A percentile compares a stretch with the other conserved stretches of the same genome.
Conservation (phyloP, 1,140 invertebrate species). For the Mizuhopecten yessoensis region DNA sequence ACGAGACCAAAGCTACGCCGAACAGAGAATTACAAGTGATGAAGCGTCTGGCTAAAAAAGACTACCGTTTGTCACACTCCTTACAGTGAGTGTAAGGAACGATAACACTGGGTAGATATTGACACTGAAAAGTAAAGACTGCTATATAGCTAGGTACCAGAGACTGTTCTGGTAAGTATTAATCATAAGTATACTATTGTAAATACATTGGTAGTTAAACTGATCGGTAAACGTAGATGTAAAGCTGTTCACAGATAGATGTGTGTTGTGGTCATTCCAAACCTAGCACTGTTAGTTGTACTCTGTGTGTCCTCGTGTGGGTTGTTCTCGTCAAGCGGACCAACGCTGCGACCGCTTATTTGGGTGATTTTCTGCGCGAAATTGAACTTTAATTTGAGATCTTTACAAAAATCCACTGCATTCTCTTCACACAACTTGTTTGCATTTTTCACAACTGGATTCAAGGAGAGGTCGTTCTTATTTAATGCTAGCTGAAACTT, state of each 20-base stretch:
- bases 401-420: conserved; percentile 51
- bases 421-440: conserved; percentile 55
- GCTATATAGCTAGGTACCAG: no score
- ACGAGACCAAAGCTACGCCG: no score
- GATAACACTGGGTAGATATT: no score
- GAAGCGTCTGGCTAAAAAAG: no score
- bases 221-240: no score
- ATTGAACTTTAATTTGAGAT: conserved; percentile 71
- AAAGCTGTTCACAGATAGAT: conserved; percentile 65
- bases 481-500: conserved; percentile 69
- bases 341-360: conserved; percentile 18
- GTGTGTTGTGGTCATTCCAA: conserved; percentile 64
- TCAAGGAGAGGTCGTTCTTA: conserved; percentile 58
- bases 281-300: conserved; percentile 62
- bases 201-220: no score
- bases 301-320: conserved; percentile 63
- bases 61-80: no score
- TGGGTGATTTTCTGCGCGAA: conserved; percentile 64
- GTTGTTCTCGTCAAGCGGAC: conserved; percentile 42
- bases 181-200: no score
- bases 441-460: conserved; percentile 63
- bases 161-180: no score
- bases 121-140: no score
- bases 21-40: no score
- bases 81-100: no score